Base-by-base conservation (phyloP, 2,888 invertebrate species). In the Trichogramma evanescens region DNA sequence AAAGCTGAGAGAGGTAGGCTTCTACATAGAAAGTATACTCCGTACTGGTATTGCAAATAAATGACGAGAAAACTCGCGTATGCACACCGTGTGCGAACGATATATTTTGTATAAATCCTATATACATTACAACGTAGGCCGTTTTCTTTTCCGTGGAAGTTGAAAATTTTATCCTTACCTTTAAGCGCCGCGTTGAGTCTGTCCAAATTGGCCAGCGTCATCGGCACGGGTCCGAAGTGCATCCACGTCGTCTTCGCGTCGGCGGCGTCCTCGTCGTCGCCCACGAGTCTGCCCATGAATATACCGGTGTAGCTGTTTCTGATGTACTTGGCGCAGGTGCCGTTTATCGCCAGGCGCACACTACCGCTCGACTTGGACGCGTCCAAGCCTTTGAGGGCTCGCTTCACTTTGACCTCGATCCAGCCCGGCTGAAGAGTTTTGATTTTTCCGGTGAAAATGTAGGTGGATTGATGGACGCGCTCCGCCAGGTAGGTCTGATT, bases 201-300 rank as follows among this genome's bases (percentile, higher is more conserved):
- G 66, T 78, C 79, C 71, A 79, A 71, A 63, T 78, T 79, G 13
- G 74, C 71, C 48, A 79, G 70, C 0, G 79, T 79, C 50, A 79
- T 69, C 5, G 78, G 75, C 58, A 79, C 66, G 5, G 79, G 75
- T 59, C 77, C 74, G 54, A 75, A 74, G 63, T 75, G 70, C 76
- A 77, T 77, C 26, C 26, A 26, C 26, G 38, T 74, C 67, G 54
- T 73, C 43, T 62, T 68, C 43, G 48, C 26, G 26, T 26, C 26
- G 26, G 26, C 55, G 48, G 64, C 65, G 39, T 58, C 26, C 26
- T 26, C 2, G 26, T 54, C 55, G 52, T 67, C 65, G 44, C 59
- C 63, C 54, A 65, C 56, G 38, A 54, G 59, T 4, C 51, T 45
- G 9, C 69, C 77, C 72, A 78, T 69, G 65, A 77, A 78, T 46